Percentiles rank a stretch among this genome's conserved stretches.
Evolutionary conservation across 2,888 invertebrate species (phyloP).

Genomic region (Apodemia hepburni): DNA sequence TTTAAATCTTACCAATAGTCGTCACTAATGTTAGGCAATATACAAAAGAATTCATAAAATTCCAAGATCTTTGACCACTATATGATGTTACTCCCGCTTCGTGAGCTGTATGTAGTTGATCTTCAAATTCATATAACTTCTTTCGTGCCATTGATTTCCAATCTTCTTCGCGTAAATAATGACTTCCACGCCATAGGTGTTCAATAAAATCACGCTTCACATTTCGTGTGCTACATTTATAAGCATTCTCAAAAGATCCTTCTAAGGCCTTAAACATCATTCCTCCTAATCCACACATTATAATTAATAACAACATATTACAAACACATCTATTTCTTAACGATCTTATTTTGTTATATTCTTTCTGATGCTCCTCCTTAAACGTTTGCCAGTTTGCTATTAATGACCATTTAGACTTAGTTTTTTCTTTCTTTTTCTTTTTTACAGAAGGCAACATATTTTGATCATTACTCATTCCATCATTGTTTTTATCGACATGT

Average conservation of each 20-base stretch:
- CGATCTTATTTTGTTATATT: slow-evolving; percentile 74
- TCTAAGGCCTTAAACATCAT: slow-evolving; percentile 91
- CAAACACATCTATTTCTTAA: slow-evolving; percentile 84
- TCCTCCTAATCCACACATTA: slow-evolving; percentile 89
- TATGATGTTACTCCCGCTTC: slow-evolving; percentile 92
- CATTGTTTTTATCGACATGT: slow-evolving; percentile 20
- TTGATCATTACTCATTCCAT: slow-evolving; percentile 31
- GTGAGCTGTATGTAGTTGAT: slow-evolving; percentile 90
- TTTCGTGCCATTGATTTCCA: slow-evolving; percentile 93
- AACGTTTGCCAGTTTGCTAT: slow-evolving; percentile 79
- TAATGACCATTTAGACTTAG: slow-evolving; percentile 63
- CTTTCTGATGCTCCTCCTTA: slow-evolving; percentile 76
- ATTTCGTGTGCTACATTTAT: slow-evolving; percentile 92
- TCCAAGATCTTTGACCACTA: slow-evolving; percentile 93
- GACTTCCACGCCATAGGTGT: slow-evolving; percentile 89
- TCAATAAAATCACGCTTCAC: slow-evolving; percentile 93
- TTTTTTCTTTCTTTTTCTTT: slow-evolving; percentile 30
- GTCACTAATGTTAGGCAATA: slow-evolving; percentile 93
- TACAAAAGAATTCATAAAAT: slow-evolving; percentile 91
- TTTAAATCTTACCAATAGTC: slow-evolving; percentile 88
- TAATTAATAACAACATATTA: slow-evolving; percentile 84
- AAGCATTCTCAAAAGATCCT: slow-evolving; percentile 91
- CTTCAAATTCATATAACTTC: slow-evolving; percentile 91
- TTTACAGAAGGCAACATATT: slow-evolving; percentile 38
- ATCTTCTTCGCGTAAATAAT: slow-evolving; percentile 91